Base-by-base conservation (phyloP, 2,797 vertebrate genomes). In the Clarias platycephalus region DNA sequence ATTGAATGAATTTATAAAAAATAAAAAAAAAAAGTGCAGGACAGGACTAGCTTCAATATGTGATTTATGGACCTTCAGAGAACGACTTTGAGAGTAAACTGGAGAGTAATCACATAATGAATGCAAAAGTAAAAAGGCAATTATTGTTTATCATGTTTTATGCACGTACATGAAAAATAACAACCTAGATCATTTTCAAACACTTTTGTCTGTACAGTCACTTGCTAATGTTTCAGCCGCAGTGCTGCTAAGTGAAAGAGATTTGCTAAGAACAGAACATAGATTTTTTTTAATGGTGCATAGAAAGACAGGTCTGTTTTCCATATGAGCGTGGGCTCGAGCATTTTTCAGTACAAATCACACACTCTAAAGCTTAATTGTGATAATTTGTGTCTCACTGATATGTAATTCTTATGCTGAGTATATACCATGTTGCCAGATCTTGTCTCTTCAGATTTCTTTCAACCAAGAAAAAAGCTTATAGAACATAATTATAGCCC, bases 361-460 rank as follows among this genome's bases (percentile, higher is more conserved):
- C 26, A 57, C n/a, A 74, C 49, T 74, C 53, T 74, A 55, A 55
- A 53, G 44, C 49, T 74, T 74, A 75, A 75, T 24, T 76, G 28
- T 76, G 9, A 55, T 31, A 28, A 53, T 76, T 76, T 76, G 9
- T 20, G 16, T 53, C 68, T 71, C 40, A 24, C 37, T 49, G 40
- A 71, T 49, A 24, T 71, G 70, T n/a, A 18, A 72, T 72, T 72
- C 37, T 44, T 72, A n/a, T 24, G 4, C 70, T 49, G 70, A 49
- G 40, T 74, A n/a, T 34, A 53, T 76, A 60, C 10, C 75, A 60
- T 78, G 4, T 16, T 37, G 28, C 22, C 31, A 62, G 57, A 62
- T 22, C 40, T 4, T 62, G 31, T 34, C 64, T 60, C n/a, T 62
- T 70, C 55, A 49, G 26, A 70, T 49, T 44, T 84, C 31, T 57